A percentile compares a stretch with the other conserved stretches of the same genome.
phyloP scores from a whole-genome alignment of 2,113 vertebrate species.

The Glaucomys volans region DNA sequence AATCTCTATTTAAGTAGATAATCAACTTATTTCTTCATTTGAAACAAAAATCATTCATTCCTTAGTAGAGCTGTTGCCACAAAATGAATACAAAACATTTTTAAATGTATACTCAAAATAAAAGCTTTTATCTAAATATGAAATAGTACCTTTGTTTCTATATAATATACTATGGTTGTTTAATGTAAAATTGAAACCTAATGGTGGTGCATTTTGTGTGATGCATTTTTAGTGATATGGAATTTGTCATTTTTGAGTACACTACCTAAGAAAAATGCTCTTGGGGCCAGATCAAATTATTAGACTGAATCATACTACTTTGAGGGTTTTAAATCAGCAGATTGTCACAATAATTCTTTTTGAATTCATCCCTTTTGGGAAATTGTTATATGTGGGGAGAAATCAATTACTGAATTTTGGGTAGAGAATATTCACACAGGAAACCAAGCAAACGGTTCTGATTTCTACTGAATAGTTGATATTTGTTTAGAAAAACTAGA shows the following conservation, averaged over 20 bases:
- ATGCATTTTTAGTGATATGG: not conserved
- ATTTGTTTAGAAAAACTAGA: not conserved
- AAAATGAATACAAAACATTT: not conserved
- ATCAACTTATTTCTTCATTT: not conserved
- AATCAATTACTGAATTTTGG: conserved; percentile 14
- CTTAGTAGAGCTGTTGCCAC: not conserved
- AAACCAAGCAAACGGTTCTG: conserved; percentile 1
- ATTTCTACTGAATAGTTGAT: not conserved
- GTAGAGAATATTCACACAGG: conserved; percentile 7
- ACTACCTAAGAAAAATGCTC: conserved; percentile 24
- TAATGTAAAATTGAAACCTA: conserved; percentile 19
- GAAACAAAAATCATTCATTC: not conserved
- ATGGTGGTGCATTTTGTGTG: not conserved
- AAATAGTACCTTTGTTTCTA: conserved; percentile 1
- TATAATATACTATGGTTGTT: not conserved
- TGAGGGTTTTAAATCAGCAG: conserved; percentile 5
- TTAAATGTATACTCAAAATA: not conserved
- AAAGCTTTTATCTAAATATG: not conserved
- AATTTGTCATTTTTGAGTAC: not conserved
- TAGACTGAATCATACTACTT: not conserved
- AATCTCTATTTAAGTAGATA: not conserved
- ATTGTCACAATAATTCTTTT: conserved; percentile 15
- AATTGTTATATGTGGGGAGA: conserved; percentile 20
- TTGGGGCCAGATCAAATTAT: not conserved
- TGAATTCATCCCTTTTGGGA: conserved; percentile 43